phyloP scores from a whole-genome alignment of 2,113 vertebrate species.

The Gavialis gangeticus region DNA sequence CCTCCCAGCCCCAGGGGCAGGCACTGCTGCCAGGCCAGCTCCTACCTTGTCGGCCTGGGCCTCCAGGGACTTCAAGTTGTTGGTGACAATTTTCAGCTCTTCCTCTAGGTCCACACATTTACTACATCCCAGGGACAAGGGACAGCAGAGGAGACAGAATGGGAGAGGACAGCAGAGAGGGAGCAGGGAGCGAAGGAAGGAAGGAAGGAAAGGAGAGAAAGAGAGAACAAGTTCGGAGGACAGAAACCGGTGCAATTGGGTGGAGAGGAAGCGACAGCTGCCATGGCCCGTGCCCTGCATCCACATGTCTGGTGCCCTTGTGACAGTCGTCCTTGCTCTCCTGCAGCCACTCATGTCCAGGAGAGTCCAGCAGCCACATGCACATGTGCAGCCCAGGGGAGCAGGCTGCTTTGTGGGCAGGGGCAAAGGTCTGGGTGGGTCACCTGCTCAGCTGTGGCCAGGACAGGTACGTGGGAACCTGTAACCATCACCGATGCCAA shows the following conservation, averaged over 20 bases:
- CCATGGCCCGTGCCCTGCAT: neutral
- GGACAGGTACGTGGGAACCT: too few relatives aligned
- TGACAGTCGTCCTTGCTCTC: too few relatives aligned
- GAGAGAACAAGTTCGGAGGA: slow-evolving; percentile 27
- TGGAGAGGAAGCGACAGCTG: neutral
- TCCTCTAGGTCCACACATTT: slow-evolving; percentile 99
- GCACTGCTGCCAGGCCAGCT: neutral
- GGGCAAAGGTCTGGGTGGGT: neutral
- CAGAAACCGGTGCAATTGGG: neutral
- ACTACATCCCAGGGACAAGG: slow-evolving; percentile 81
- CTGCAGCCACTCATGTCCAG: neutral
- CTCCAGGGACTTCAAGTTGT: slow-evolving; percentile 99
- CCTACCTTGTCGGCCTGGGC: slow-evolving; percentile 98
- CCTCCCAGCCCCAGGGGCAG: neutral
- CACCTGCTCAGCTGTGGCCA: too few relatives aligned
- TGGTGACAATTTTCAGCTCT: slow-evolving; percentile 99
- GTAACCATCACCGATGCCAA: too few relatives aligned
- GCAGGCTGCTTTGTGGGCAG: too few relatives aligned
- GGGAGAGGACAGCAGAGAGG: neutral
- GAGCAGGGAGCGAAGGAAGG: slow-evolving; percentile 38
- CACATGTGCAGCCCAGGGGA: neutral
- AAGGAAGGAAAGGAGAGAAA: slow-evolving; percentile 46
- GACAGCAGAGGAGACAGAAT: slow-evolving; percentile 39
- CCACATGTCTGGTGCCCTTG: neutral
- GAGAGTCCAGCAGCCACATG: neutral